These are phyloP conservation scores for Thecocarcelia acutangulata DNA, from an alignment of 2,888 invertebrate genomes.

Conservation along the genomic window DNA sequence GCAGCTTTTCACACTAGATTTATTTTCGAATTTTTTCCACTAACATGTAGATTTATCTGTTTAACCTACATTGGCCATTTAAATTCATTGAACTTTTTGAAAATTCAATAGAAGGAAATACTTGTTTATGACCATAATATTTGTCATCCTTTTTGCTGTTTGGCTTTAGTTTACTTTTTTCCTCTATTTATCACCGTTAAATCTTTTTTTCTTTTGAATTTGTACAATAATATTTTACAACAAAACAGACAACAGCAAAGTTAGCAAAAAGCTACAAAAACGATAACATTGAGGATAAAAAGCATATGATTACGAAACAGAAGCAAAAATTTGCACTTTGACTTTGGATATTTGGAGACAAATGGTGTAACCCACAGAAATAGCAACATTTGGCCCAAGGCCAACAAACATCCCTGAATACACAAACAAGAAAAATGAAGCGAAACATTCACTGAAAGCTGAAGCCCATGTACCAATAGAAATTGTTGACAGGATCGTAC, in stretches of 20 bases:
- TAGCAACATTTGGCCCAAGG: conserved; percentile 63
- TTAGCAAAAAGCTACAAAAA: conserved; percentile 6
- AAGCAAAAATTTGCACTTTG: conserved; percentile 64
- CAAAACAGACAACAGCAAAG: conserved; percentile 1
- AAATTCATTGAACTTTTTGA: conserved; percentile 34
- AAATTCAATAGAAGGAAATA: conserved; percentile 33
- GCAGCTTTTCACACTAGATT: no score
- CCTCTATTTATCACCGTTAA: conserved; percentile 32
- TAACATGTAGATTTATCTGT: neutral
- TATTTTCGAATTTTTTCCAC: no score
- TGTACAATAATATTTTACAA: conserved; percentile 22
- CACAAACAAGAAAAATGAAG: conserved; percentile 28
- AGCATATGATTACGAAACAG: conserved; percentile 35
- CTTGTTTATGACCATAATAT: conserved; percentile 46
- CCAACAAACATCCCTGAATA: conserved; percentile 63
- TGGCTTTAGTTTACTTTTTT: conserved; percentile 10
- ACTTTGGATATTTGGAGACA: conserved; percentile 65
- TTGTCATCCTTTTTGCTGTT: conserved; percentile 55
- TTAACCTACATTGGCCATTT: conserved; percentile 18
- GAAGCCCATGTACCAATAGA: conserved; percentile 39
- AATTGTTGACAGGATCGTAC: conserved; percentile 11
- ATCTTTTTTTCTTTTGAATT: conserved; percentile 41
- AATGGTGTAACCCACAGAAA: conserved; percentile 65
- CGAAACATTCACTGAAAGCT: conserved; percentile 34
- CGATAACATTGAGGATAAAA: conserved; percentile 26